Conservation (phyloP, 2,888 invertebrate species). For the Cantharis rustica region DNA sequence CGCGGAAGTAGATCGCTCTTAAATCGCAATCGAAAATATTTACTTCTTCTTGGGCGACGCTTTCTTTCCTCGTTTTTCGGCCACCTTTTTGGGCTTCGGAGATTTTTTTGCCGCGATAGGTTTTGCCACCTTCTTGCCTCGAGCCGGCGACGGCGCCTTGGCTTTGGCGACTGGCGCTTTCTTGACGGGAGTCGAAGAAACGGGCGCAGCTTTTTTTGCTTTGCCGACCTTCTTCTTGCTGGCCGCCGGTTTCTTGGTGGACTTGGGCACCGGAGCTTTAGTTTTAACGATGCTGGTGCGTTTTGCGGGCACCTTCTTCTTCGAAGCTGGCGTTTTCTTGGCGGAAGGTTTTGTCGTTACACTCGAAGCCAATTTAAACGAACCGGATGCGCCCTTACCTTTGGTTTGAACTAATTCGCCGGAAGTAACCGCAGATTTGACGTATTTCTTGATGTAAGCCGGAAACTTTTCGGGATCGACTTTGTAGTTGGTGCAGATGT, state of each 20-base stretch:
- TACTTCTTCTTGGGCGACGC: background rate
- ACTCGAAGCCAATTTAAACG: slow-evolving; percentile 54
- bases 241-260: slow-evolving; percentile 22
- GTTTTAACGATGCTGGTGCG: slow-evolving; percentile 20
- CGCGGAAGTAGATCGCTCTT: background rate
- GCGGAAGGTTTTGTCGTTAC: slow-evolving; percentile 22
- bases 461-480: slow-evolving; percentile 64
- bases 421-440: slow-evolving; percentile 61
- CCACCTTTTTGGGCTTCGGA: background rate
- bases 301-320: slow-evolving; percentile 11
- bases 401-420: slow-evolving; percentile 62
- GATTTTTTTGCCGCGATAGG: background rate
- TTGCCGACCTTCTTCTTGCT: background rate
- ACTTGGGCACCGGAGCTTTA: slow-evolving; percentile 8
- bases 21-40: background rate
- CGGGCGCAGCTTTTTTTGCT: background rate
- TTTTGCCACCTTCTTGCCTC: background rate
- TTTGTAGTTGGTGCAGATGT: slow-evolving; percentile 63
- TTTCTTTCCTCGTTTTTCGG: background rate
- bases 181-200: slow-evolving; percentile 8
- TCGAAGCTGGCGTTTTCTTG: slow-evolving; percentile 13
- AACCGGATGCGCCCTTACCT: slow-evolving; percentile 61
- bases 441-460: slow-evolving; percentile 64
- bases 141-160: background rate
- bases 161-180: slow-evolving; percentile 6